phyloP scores from a whole-genome alignment of 2,888 invertebrate genomes.

The Drosophila niveifrons region DNA sequence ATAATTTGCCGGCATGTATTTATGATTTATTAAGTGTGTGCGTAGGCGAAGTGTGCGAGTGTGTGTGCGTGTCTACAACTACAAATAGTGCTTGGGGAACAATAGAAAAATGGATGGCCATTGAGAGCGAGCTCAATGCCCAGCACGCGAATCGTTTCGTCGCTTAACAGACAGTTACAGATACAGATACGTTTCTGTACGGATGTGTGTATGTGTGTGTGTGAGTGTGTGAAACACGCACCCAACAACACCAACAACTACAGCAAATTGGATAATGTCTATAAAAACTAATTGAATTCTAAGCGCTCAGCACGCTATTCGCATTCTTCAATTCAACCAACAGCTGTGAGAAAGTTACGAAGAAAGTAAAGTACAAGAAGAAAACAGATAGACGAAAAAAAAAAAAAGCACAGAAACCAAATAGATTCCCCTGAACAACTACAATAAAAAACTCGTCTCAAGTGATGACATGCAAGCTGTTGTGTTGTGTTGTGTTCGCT shows the following conservation, averaged over 20 bases:
- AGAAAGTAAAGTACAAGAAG: conserved; percentile 54
- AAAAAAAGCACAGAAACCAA: conserved; percentile 33
- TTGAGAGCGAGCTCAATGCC: conserved; percentile 69
- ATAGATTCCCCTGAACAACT: conserved; percentile 34
- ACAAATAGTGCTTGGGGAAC: conserved; percentile 72
- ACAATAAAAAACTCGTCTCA: conserved; percentile 58
- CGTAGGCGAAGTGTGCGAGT: conserved; percentile 44
- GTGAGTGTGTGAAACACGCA: conserved; percentile 62
- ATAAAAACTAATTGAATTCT: conserved; percentile 81
- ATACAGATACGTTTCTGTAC: conserved; percentile 54
- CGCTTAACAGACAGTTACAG: conserved; percentile 68
- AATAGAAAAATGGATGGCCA: conserved; percentile 76
- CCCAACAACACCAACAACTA: conserved; percentile 48
- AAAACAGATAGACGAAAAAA: conserved; percentile 34
- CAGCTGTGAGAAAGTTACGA: conserved; percentile 71
- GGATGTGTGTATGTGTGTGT: conserved; percentile 13
- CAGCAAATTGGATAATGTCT: conserved; percentile 81
- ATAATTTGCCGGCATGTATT: conserved; percentile 80
- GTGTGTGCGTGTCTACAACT: conserved; percentile 66
- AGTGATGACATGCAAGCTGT: conserved; percentile 78
- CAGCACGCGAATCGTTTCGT: conserved; percentile 76
- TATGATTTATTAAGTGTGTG: conserved; percentile 78
- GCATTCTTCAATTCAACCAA: conserved; percentile 62
- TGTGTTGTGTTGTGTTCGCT: conserved; percentile 31
- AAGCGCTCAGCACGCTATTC: conserved; percentile 78